phyloP scores from a whole-genome alignment of 2,113 vertebrate species.

The Forbesichthys agassizii region DNA sequence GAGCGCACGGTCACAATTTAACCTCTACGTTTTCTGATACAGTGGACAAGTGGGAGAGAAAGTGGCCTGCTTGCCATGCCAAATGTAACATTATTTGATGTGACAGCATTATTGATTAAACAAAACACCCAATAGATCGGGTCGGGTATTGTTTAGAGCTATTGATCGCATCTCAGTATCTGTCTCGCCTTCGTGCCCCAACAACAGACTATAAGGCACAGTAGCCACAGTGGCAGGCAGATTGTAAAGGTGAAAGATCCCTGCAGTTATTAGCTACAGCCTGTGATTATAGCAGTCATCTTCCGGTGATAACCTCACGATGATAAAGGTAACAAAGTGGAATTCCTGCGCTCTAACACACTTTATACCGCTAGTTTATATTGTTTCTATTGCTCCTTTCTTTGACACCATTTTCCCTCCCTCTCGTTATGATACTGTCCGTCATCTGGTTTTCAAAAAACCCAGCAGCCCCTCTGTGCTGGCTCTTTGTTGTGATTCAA shows the following conservation, averaged over 20 bases:
- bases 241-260: too few species aligned
- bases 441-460: neutral
- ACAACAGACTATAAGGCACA: slow-evolving; percentile 8
- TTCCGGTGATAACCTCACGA: slow-evolving; percentile 19
- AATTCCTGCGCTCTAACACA: slow-evolving; percentile 18
- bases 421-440: slow-evolving; percentile 7
- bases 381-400: neutral
- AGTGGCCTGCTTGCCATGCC: neutral
- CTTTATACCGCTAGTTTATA: slow-evolving; percentile 25
- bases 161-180: slow-evolving; percentile 36
- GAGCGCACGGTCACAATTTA: slow-evolving; percentile 61
- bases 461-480: slow-evolving; percentile 24
- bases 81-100: slow-evolving; percentile 48
- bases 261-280: too few species aligned
- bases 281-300: too few species aligned
- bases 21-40: neutral
- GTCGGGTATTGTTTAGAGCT: slow-evolving; percentile 50
- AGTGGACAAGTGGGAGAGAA: slow-evolving; percentile 3
- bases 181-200: slow-evolving; percentile 24
- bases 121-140: slow-evolving; percentile 33
- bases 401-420: slow-evolving; percentile 24
- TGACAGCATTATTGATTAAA: slow-evolving; percentile 48
- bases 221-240: too few species aligned
- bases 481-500: slow-evolving; percentile 59
- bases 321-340: too few species aligned